These are phyloP conservation scores for Chauna torquata DNA, from an alignment of 2,113 vertebrate species.

Conservation along the genomic window DNA sequence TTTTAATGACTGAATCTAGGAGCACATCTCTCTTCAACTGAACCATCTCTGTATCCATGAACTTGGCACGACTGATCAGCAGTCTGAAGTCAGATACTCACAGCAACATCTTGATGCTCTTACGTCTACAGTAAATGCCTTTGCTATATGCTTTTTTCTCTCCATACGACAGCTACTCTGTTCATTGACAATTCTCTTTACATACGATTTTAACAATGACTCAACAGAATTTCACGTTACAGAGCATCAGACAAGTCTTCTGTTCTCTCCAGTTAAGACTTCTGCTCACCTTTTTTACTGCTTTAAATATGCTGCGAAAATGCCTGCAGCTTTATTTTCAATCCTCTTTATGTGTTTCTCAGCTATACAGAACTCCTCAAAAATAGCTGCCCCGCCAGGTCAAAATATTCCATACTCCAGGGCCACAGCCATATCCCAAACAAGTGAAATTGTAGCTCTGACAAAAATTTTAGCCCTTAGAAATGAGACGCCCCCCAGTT, in stretches of 20 bases:
- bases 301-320: neutral
- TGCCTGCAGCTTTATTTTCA: neutral
- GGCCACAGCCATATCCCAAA: too few species aligned
- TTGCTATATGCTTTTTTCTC: neutral
- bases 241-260: neutral
- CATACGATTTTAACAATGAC: neutral
- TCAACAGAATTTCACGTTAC: neutral
- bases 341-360: neutral
- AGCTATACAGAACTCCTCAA: neutral
- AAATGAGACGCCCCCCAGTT: fast-evolving
- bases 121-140: neutral
- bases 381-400: neutral
- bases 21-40: neutral
- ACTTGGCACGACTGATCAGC: neutral
- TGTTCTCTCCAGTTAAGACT: neutral
- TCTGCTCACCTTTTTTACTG: neutral
- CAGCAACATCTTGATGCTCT: neutral
- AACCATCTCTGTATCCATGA: neutral
- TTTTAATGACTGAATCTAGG: neutral
- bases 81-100: neutral
- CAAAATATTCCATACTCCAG: neutral
- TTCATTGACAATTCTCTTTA: neutral
- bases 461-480: too few species aligned
- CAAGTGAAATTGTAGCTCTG: too few species aligned
- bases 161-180: neutral